A percentile compares a stretch with the other conserved stretches of the same genome.
Evolutionary conservation across 2,888 invertebrate genomes (phyloP).

Genomic region (Leptarthrus brevirostris): DNA sequence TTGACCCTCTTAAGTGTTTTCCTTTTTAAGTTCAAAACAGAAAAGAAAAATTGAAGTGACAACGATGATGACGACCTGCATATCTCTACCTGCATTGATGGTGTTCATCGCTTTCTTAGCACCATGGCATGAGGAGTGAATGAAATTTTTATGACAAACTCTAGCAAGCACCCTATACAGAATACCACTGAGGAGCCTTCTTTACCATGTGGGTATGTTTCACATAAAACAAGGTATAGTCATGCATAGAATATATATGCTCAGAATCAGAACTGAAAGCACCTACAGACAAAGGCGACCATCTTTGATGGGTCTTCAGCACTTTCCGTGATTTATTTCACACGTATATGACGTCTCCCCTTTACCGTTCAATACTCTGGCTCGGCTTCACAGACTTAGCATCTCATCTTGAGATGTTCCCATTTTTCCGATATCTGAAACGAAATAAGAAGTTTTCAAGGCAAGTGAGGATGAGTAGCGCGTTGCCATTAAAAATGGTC

Average conservation of each 20-base stretch:
- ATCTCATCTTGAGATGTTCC: not conserved
- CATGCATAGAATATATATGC: not conserved
- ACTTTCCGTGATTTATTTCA: slow-evolving; percentile 54
- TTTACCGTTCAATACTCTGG: slow-evolving; percentile 25
- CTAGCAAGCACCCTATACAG: not conserved
- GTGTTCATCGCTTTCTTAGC: not conserved
- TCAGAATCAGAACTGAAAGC: not conserved
- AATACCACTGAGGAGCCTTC: not conserved
- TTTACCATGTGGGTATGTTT: not conserved
- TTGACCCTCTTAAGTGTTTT: slow-evolving; percentile 3
- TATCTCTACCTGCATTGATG: slow-evolving; percentile 22
- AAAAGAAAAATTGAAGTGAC: slow-evolving; percentile 25
- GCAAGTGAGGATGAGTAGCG: slow-evolving; percentile 28
- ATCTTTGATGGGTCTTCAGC: slow-evolving; percentile 52
- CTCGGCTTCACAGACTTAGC: not conserved
- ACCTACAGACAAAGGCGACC: slow-evolving; percentile 24
- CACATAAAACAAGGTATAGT: too few species aligned
- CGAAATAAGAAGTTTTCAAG: slow-evolving; percentile 1
- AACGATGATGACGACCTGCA: slow-evolving; percentile 24
- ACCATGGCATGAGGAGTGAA: not conserved
- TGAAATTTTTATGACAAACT: slow-evolving; percentile 26
- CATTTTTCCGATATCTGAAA: slow-evolving; percentile 14
- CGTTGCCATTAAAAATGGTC: slow-evolving; percentile 38
- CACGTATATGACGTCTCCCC: slow-evolving; percentile 46
- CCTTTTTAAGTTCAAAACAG: slow-evolving; percentile 1